Base-by-base conservation (phyloP, 2,113 vertebrate genomes). In the Fulmarus glacialis region DNA sequence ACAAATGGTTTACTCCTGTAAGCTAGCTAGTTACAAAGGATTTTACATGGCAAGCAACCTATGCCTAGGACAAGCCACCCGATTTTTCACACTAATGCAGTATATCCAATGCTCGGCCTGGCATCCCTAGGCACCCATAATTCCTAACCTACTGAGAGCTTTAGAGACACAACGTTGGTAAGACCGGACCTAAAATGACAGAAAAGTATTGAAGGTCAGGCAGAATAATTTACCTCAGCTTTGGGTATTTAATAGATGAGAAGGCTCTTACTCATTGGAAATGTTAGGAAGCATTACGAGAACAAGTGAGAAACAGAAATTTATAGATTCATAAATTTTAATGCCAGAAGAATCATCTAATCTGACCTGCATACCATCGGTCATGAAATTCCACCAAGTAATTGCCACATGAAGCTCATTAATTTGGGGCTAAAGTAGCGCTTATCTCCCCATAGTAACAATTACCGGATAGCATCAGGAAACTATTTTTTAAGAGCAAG, bases 201-300 rank as follows among this genome's bases (percentile, higher is more conserved):
- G 71, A 71, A 90, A 86, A 96, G 62, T 72, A 80, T 48, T 94
- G 93, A 97, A 97, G 89, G 85, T 90, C 89, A 93, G 70, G 34
- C 63, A 93, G 75, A 80, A 91, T 90, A 87, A 96, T 93, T 94
- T 96, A 89, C 78, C 45, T 96, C 47, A 82, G 87, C 70, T 95
- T 93, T 58, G 53, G 42, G 58, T 80, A 73, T 82, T 80, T 87
- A 81, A 94, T 70, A 72, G 82, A 86, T 90, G 70, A 92, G 67
- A 90, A 74, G 30, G 53, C 45, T 95, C 63, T 73, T 87, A 87
- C 70, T 79, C 78, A 47, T 5, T 59, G 42, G 67, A 89, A 94
- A 91, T 55, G 52, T 89, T 94, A 95, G 62, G 50, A 94, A 92
- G 81, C 62, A 78, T 82, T 94, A 90, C 0, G 1, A 95, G 87